phyloP scores from a whole-genome alignment of 2,888 invertebrate species.

The Cryptophagus acutangulus region DNA sequence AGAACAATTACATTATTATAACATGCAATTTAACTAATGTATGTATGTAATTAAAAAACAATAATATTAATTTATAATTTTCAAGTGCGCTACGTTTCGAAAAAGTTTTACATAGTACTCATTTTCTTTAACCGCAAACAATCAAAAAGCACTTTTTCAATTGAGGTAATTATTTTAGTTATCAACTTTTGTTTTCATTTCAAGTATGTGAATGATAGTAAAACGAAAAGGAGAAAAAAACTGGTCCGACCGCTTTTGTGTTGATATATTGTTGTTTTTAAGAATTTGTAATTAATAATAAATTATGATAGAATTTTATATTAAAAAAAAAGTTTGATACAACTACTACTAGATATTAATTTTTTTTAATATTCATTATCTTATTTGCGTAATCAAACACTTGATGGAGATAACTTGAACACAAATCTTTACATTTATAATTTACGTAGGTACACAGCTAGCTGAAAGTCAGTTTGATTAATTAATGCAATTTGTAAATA shows the following conservation, averaged over 20 bases:
- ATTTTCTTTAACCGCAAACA: neutral
- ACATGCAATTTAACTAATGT: neutral
- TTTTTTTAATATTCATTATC: neutral
- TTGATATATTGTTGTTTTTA: no score
- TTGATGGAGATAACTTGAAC: neutral
- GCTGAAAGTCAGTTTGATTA: neutral
- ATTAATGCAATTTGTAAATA: no score
- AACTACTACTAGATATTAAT: neutral
- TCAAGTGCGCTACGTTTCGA: neutral
- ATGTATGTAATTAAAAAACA: neutral
- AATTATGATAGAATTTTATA: neutral
- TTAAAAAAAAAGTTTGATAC: neutral
- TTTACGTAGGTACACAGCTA: neutral
- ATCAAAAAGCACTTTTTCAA: neutral
- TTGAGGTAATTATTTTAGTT: no score
- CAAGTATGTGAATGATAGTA: no score
- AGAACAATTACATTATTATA: slow-evolving; percentile 7
- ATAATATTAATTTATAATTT: neutral
- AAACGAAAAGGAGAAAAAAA: no score
- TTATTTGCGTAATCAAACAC: neutral
- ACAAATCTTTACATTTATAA: neutral
- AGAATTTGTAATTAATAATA: no score
- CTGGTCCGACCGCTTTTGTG: no score
- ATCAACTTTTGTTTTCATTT: no score
- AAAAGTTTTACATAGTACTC: neutral